Percentiles rank a stretch among this genome's conserved stretches.
phyloP scores from a whole-genome alignment of 2,888 invertebrate species.

The Lucinisca nassula region DNA sequence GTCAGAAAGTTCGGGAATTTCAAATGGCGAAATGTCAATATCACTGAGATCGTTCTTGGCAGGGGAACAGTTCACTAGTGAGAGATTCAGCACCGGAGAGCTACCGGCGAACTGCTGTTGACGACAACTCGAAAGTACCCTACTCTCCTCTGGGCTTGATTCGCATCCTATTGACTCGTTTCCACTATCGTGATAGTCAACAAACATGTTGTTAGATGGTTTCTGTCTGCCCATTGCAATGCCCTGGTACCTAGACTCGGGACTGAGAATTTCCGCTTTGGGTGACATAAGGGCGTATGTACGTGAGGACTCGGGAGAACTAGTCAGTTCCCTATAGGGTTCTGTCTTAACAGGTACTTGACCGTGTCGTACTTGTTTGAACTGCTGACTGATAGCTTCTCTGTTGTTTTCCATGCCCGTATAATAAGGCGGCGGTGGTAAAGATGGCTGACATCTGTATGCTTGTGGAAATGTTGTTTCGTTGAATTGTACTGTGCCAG shows the following conservation, averaged over 20 bases:
- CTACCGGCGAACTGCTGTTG: neutral
- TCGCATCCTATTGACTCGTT: constrained; percentile 54
- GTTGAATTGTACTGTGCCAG: neutral
- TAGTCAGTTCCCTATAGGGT: neutral
- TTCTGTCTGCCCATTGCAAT: neutral
- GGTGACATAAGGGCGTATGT: too few species aligned
- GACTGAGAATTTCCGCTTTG: neutral
- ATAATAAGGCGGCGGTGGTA: neutral
- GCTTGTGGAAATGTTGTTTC: neutral
- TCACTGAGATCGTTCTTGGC: neutral
- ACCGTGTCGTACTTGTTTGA: too few species aligned
- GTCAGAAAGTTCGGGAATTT: neutral
- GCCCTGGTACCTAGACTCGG: neutral
- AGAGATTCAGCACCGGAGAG: neutral
- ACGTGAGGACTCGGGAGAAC: neutral
- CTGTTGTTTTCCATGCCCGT: neutral
- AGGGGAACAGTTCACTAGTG: neutral
- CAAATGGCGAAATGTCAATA: constrained; percentile 1
- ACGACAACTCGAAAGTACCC: neutral
- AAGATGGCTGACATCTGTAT: neutral
- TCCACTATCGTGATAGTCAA: constrained; percentile 65
- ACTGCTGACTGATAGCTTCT: neutral
- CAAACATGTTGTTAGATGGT: constrained; percentile 6
- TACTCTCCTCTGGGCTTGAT: constrained; percentile 41
- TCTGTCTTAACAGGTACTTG: neutral